Evolutionary conservation across 2,113 vertebrate species (phyloP).

Genomic region (Hylia prasina): DNA sequence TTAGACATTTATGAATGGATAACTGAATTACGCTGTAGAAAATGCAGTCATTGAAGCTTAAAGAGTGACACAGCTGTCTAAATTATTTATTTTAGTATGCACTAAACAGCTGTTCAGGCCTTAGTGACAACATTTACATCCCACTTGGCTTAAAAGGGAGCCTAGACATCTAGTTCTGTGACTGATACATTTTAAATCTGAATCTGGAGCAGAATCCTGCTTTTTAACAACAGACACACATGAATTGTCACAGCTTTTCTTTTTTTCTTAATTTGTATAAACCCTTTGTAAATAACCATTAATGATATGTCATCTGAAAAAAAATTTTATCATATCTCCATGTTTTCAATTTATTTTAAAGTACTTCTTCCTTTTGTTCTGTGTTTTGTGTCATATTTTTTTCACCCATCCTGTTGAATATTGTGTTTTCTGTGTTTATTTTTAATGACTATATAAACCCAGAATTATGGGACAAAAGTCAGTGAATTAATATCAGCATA

Average conservation of each 20-base stretch:
- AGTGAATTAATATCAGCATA: neutral
- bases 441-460: neutral
- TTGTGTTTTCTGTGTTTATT: neutral
- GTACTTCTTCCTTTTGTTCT: neutral
- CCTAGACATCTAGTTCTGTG: neutral
- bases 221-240: neutral
- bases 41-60: neutral
- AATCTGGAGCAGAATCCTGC: neutral
- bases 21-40: neutral
- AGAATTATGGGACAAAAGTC: neutral
- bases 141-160: neutral
- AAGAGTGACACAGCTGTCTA: neutral
- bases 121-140: neutral
- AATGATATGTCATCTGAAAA: neutral
- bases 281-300: neutral
- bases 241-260: neutral
- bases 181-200: neutral
- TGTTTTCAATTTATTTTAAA: neutral
- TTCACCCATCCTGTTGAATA: neutral
- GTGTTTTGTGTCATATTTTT: neutral
- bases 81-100: neutral
- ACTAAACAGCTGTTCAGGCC: neutral
- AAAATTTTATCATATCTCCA: neutral
- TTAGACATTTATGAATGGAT: neutral
- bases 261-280: neutral